Evolutionary conservation across 2,113 vertebrate species (phyloP).

Genomic region (Podiceps cristatus): DNA sequence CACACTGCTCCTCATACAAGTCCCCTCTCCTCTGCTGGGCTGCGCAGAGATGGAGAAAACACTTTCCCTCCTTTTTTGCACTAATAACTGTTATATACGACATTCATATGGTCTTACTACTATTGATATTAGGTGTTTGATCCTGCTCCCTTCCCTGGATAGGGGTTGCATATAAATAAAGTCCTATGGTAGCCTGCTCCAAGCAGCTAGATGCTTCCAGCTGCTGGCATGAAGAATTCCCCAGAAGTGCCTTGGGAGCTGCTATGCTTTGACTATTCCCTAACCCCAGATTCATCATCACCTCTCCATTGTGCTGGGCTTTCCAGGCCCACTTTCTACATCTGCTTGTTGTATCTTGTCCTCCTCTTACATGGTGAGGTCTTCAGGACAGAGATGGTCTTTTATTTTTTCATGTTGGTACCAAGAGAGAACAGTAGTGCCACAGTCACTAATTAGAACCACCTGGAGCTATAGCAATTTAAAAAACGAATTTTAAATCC

Average conservation of each 20-base stretch:
- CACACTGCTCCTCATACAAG: background rate
- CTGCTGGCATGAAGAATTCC: background rate
- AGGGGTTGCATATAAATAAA: background rate
- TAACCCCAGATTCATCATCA: background rate
- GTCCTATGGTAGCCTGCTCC: background rate
- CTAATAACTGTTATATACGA: background rate
- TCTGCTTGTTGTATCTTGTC: background rate
- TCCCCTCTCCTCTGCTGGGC: background rate
- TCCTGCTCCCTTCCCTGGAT: background rate
- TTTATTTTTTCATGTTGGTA: background rate
- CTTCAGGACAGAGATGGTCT: background rate
- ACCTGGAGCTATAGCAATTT: background rate
- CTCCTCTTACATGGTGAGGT: background rate
- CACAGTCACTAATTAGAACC: background rate
- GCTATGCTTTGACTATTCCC: background rate
- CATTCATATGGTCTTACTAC: background rate
- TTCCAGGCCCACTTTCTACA: background rate
- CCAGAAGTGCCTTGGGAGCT: background rate
- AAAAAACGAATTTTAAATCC: background rate
- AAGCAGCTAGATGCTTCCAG: background rate
- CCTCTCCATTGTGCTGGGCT: background rate
- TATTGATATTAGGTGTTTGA: background rate
- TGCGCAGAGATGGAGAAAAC: background rate
- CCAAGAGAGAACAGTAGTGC: background rate
- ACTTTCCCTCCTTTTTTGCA: background rate